Base-by-base conservation (phyloP, 1,140 invertebrate species). In the Dinoponera quadriceps region DNA sequence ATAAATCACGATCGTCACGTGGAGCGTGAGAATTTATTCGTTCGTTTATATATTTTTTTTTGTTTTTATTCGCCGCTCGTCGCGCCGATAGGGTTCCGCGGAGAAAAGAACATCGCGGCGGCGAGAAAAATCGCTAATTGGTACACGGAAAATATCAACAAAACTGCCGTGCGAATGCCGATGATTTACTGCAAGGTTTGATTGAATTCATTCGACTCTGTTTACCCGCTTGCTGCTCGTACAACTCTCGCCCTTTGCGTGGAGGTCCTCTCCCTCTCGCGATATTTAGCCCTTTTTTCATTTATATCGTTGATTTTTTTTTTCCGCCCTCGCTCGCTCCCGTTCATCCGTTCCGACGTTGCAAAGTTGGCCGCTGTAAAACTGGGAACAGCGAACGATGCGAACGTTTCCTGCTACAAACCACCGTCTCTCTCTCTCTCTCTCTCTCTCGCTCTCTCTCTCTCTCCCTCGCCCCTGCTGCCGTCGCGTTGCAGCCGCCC, bases 101-200 rank as follows among this genome's bases (percentile, higher is more conserved):
- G 44, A 74, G 48, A n/a, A 71, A 75, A 27, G 25, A 73, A 54
- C 49, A 66, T 82, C 57, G 48, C 27, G 55, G 48, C 33, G 71
- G 60, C 48, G 75, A 84, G 78, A 68, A 72, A 89, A 87, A 84
- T 74, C 77, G 88, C 88, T 92, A 92, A 92, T 92, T 92, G 91
- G 89, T 92, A 91, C 88, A 89, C 66, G 78, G 83, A 60, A 83
- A 89, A 86, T 83, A 90, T 89, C 90, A 92, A 92, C 87, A 91
- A 89, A 80, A 89, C 87, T 63, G 82, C 71, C 81, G 84, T 86
- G 73, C 86, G 83, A 88, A 84, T 82, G 81, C 66, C 90, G 89
- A 92, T 91, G 91, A 92, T 93, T 92, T 92, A 92, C 91, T 91
- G 91, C 90, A 86, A 89, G 90, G 90, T 91, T 90, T 92, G 90